Evolutionary conservation across 2,113 vertebrate genomes (phyloP).

Genomic region (Zootoca vivipara): DNA sequence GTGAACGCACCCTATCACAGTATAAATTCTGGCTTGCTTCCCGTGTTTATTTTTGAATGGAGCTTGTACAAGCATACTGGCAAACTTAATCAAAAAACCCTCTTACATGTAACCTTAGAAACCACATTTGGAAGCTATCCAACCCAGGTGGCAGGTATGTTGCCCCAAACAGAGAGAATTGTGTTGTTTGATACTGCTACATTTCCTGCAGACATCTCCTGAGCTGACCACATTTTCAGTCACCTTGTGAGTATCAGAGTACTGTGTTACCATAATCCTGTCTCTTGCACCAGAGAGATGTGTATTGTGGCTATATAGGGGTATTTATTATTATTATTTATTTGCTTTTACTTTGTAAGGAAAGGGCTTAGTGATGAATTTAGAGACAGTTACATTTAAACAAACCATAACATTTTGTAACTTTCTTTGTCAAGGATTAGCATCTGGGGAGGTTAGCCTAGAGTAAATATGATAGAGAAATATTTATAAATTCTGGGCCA

Average conservation of each 20-base stretch:
- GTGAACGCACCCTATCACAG: too few species aligned
- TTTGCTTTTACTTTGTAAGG: not conserved
- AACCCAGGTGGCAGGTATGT: too few species aligned
- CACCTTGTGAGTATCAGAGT: not conserved
- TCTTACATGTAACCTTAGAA: too few species aligned
- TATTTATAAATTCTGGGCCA: not conserved
- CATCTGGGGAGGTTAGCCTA: not conserved
- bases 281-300: not conserved
- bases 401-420: slow-evolving; percentile 15
- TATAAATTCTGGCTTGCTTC: too few species aligned
- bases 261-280: not conserved
- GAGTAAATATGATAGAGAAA: not conserved
- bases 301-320: not conserved
- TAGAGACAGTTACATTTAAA: slow-evolving; percentile 38
- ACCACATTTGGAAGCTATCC: too few species aligned
- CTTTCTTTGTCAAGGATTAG: slow-evolving; percentile 21
- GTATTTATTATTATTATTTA: slow-evolving; percentile 17
- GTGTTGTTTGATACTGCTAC: slow-evolving; percentile 34
- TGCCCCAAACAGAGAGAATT: slow-evolving; percentile 17
- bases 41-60: too few species aligned
- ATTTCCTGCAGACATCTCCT: not conserved
- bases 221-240: slow-evolving; percentile 20
- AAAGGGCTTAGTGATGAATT: slow-evolving; percentile 44
- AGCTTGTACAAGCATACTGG: too few species aligned
- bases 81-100: too few species aligned